Evolutionary conservation across 2,113 vertebrate genomes (phyloP).

Genomic region (Riparia riparia): DNA sequence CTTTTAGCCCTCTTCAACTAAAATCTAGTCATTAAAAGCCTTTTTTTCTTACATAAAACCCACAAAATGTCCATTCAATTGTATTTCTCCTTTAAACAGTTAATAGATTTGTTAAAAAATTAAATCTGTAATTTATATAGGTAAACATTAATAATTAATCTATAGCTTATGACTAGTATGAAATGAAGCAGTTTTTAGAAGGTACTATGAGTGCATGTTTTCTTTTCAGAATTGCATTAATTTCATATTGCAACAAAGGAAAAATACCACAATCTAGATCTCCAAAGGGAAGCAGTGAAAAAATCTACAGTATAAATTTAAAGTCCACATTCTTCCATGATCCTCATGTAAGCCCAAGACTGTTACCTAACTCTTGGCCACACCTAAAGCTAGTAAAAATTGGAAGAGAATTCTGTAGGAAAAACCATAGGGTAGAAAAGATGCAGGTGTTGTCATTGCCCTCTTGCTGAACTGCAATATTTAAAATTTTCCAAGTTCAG

Average conservation of each 20-base stretch:
- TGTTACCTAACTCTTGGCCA: not conserved
- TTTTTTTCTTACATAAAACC: not conserved
- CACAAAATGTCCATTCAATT: not conserved
- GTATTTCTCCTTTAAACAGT: not conserved
- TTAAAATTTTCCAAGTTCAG: not conserved
- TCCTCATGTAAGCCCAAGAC: not conserved
- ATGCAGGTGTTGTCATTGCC: accelerated
- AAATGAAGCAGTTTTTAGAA: not conserved
- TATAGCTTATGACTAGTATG: not conserved
- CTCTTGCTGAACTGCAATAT: not conserved
- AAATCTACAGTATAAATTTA: not conserved
- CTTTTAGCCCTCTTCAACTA: not conserved
- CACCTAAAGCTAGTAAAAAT: not conserved
- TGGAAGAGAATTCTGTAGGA: not conserved
- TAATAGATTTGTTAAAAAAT: not conserved
- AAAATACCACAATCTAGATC: not conserved
- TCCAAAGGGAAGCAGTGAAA: not conserved
- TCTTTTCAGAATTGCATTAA: not conserved
- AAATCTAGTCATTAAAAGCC: not conserved
- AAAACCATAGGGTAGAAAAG: not conserved
- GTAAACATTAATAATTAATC: not conserved
- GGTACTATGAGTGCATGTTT: not conserved
- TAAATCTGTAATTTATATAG: not conserved
- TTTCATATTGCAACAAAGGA: not conserved
- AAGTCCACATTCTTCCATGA: not conserved